Base-by-base conservation (phyloP, 2,113 vertebrate genomes). In the Verasper variegatus region DNA sequence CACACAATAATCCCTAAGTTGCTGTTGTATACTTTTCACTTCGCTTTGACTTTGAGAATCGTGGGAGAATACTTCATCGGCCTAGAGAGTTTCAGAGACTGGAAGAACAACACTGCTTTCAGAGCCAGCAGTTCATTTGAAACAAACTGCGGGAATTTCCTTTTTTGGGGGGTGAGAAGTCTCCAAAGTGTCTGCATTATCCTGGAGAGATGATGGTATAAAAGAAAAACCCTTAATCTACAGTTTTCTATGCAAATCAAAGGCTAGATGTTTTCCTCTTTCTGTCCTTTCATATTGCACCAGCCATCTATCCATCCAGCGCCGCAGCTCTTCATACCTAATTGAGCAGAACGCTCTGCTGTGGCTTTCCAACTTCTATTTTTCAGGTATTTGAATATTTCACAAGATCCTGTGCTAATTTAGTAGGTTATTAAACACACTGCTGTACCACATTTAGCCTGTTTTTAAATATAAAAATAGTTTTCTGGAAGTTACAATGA, bases 11-110 rank as follows among this genome's bases (percentile, higher is more conserved):
- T 87, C 73, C 83, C 76, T 81, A 81, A 92, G 87, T 92, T 89
- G 84, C 90, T 90, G 83, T 92, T 94, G 92, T 94, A 86, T 91
- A 91, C 91, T 92, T 92, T 92, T 90, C 86, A 81, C 93, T 94
- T 94, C 85, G 75, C 88, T 88, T 90, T 94, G 93, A 94, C 94
- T 95, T 94, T 95, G 92, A 95, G 90, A 92, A 92, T 88, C 45
- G 87, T 18, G 74, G 82, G 71, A 88, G 94, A 94, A 95, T 95
- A 94, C 94, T 95, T 95, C 92, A 94, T 95, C 83, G 84, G 89
- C 81, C 81, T 77, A 26, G 85, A 26, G 84, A 92, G 87, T 92
- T 93, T 92, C 78, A 79, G 84, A 91, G 81, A 77, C 69, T 70
- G 74, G 68, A 82, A 84, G 90, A 92, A 90, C 89, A 90, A 85